A percentile compares a stretch with the other conserved stretches of the same genome.
phyloP scores from a whole-genome alignment of 2,888 invertebrate genomes.

The Agrochola lota region DNA sequence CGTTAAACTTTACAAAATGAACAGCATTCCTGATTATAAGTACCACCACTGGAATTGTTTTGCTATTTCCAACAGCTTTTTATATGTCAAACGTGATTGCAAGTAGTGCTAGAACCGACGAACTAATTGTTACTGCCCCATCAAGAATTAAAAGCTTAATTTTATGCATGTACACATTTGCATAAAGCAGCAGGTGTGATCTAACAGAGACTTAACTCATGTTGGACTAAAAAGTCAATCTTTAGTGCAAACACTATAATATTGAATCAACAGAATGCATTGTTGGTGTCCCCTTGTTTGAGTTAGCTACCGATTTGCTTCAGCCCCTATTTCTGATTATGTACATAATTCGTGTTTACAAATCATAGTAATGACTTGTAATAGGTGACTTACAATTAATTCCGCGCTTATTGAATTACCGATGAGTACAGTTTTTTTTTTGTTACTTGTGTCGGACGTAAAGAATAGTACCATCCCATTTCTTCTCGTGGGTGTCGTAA shows the following conservation, averaged over 20 bases:
- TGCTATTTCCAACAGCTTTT: slow-evolving; percentile 40
- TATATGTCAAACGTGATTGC: slow-evolving; percentile 33
- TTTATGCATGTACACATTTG: slow-evolving; percentile 54
- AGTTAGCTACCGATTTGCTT: slow-evolving; percentile 22
- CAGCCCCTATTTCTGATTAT: slow-evolving; percentile 44
- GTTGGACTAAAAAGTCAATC: slow-evolving; percentile 64
- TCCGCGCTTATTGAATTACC: background rate
- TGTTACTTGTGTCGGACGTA: no score
- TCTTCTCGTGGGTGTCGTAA: no score
- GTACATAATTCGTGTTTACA: slow-evolving; percentile 24
- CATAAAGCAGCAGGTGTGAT: slow-evolving; percentile 55
- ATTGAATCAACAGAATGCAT: slow-evolving; percentile 54
- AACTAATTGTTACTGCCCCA: slow-evolving; percentile 55
- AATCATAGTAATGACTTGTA: slow-evolving; percentile 17
- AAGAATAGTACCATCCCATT: no score
- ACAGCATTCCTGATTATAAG: slow-evolving; percentile 25
- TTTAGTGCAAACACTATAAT: slow-evolving; percentile 59
- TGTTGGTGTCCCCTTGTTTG: slow-evolving; percentile 56
- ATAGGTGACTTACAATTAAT: slow-evolving; percentile 9
- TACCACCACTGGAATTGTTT: slow-evolving; percentile 16
- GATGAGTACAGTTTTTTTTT: background rate
- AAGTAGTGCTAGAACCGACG: slow-evolving; percentile 11
- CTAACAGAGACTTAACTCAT: slow-evolving; percentile 41
- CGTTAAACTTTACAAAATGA: slow-evolving; percentile 20
- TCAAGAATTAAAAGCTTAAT: slow-evolving; percentile 44